Percentiles rank a stretch among this genome's conserved stretches.
These are phyloP conservation scores for Sparus aurata DNA, from an alignment of 2,797 vertebrate genomes.

Conservation along the genomic window DNA sequence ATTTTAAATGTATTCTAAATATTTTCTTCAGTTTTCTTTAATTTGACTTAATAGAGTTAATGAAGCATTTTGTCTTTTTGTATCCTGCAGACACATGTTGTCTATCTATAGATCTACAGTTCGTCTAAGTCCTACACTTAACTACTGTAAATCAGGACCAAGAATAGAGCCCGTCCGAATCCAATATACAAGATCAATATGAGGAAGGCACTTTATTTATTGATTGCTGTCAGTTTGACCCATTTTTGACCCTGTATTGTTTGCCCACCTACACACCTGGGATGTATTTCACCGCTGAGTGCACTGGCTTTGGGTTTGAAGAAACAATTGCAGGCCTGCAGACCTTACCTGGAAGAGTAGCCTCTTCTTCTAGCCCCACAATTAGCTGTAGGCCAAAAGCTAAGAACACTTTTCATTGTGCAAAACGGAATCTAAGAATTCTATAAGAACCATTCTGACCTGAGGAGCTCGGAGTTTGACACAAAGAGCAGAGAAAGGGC, in stretches of 20 bases:
- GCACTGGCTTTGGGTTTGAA: neutral
- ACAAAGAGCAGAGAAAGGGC: neutral
- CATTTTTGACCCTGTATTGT: neutral
- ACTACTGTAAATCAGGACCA: neutral
- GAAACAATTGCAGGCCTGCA: neutral
- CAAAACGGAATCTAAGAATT: neutral
- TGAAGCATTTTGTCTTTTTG: neutral
- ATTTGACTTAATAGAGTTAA: neutral
- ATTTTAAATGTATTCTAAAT: neutral
- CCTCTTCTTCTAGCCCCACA: neutral
- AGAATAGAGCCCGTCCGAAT: neutral
- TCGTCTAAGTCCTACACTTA: too few relatives aligned
- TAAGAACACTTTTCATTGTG: neutral
- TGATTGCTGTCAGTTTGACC: neutral
- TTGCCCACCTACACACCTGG: neutral
- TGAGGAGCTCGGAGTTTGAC: neutral
- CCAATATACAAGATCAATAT: neutral
- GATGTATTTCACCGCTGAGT: constrained; percentile 5
- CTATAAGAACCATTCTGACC: too few relatives aligned
- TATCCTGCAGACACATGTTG: neutral
- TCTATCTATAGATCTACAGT: neutral
- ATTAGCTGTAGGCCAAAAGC: neutral
- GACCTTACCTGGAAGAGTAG: neutral
- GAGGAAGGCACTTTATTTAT: neutral
- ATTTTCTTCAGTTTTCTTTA: neutral